phyloP scores from a whole-genome alignment of 2,888 invertebrate species.

The Choreutis nemorana region DNA sequence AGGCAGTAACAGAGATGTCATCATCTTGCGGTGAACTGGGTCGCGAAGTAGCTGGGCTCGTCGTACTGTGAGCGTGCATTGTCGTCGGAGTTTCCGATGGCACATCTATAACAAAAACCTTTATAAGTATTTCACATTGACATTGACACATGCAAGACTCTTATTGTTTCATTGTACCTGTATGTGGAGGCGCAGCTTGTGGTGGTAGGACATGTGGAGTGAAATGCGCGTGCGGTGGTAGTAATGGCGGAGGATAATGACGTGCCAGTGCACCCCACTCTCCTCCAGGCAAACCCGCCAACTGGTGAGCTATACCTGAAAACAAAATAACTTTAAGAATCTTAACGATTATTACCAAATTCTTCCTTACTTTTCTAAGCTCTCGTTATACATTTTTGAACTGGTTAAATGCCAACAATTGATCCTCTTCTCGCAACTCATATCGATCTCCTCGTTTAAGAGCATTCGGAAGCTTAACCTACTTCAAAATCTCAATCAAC shows the following conservation, averaged over 20 bases:
- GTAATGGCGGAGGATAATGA: constrained; percentile 57
- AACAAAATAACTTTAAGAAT: constrained; percentile 3
- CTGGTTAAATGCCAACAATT: too few species aligned
- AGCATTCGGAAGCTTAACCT: background rate
- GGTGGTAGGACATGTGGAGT: constrained; percentile 63
- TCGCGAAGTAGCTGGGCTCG: constrained; percentile 73
- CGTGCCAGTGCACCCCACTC: constrained; percentile 73
- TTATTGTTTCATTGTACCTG: constrained; percentile 44
- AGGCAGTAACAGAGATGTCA: constrained; percentile 72
- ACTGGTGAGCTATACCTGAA: constrained; percentile 77
- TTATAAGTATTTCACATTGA: background rate
- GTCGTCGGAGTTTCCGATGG: constrained; percentile 49
- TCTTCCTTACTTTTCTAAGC: too few species aligned
- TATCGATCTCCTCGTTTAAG: background rate
- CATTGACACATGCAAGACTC: too few species aligned
- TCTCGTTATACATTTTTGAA: too few species aligned
- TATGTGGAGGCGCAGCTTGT: constrained; percentile 63
- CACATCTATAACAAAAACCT: constrained; percentile 28
- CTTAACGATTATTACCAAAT: constrained; percentile 11
- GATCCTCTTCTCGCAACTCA: background rate
- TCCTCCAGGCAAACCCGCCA: constrained; percentile 73
- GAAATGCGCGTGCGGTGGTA: constrained; percentile 65
- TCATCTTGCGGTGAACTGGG: constrained; percentile 66
- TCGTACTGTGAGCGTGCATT: constrained; percentile 73
- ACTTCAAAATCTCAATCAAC: constrained; percentile 43